Conservation (phyloP, 2,888 invertebrate species). For the Aleiodes alternator region DNA sequence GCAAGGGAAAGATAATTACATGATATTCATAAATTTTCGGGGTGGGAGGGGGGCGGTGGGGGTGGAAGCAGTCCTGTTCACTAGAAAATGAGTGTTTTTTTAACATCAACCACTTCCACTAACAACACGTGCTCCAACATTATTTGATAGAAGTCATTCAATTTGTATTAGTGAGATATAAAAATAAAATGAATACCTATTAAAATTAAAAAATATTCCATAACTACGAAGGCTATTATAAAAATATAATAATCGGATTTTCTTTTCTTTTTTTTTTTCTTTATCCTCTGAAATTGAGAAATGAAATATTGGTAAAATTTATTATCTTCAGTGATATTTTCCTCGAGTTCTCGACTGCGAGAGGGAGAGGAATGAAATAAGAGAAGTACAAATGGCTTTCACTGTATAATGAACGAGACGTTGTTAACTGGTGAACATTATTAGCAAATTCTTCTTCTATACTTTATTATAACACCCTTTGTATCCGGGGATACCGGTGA, state of each 20-base stretch:
- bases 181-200: too few relatives aligned
- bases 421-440: too few relatives aligned
- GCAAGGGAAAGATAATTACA: conserved; percentile 1
- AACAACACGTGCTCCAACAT: too few relatives aligned
- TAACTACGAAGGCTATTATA: background rate
- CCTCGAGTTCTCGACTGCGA: too few relatives aligned
- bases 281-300: background rate
- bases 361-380: background rate
- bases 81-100: background rate
- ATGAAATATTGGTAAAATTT: conserved; percentile 12
- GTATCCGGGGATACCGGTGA: too few relatives aligned
- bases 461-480: too few relatives aligned
- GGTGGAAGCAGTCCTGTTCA: background rate
- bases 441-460: too few relatives aligned
- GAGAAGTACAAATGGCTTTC: conserved; percentile 4
- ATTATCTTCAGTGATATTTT: background rate
- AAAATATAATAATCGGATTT: background rate
- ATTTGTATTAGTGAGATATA: too few relatives aligned
- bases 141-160: background rate
- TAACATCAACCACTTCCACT: too few relatives aligned
- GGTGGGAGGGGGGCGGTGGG: too few relatives aligned
- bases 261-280: background rate
- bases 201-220: too few relatives aligned
- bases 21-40: background rate
- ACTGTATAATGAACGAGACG: too few relatives aligned